Conservation (phyloP, 2,888 invertebrate genomes). For the Megastigmus dorsalis region DNA sequence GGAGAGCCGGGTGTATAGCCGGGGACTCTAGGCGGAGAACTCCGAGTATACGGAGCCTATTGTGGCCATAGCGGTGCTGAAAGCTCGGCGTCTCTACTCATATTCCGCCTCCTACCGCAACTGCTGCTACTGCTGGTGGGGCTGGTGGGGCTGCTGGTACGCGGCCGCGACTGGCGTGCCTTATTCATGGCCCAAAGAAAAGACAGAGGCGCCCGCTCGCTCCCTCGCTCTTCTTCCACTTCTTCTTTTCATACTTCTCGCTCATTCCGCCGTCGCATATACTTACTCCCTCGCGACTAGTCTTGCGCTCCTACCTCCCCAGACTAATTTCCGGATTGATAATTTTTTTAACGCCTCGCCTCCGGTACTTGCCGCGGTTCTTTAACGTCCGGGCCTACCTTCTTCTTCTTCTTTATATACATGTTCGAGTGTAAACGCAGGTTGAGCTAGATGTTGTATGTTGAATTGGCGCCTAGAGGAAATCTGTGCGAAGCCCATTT, state of each 20-base stretch:
- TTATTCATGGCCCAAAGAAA: slow-evolving; percentile 27
- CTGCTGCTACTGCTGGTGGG: too few relatives aligned
- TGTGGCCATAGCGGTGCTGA: slow-evolving; percentile 16
- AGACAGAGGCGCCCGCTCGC: slow-evolving; percentile 2
- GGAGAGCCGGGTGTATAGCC: too few relatives aligned
- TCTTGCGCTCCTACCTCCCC: background rate
- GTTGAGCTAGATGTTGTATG: too few relatives aligned
- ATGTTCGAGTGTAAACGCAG: too few relatives aligned
- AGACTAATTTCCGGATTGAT: slow-evolving; percentile 36
- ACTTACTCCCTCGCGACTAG: background rate
- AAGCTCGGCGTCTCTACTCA: background rate
- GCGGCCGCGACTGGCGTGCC: background rate
- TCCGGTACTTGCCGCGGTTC: background rate
- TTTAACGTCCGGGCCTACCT: background rate
- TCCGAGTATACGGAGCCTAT: too few relatives aligned
- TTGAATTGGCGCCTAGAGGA: too few relatives aligned
- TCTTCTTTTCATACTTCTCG: too few relatives aligned
- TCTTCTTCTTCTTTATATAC: too few relatives aligned
- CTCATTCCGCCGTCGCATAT: background rate
- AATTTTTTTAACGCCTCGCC: slow-evolving; percentile 29
- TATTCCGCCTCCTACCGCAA: too few relatives aligned
- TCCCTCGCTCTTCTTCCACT: background rate
- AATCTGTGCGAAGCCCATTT: too few relatives aligned
- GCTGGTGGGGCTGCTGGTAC: too few relatives aligned
- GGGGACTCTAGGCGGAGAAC: too few relatives aligned